Percentiles rank a stretch among this genome's conserved stretches.
These are phyloP conservation scores for Monarcha castaneiventris DNA, from an alignment of 2,113 vertebrate species.

Conservation along the genomic window DNA sequence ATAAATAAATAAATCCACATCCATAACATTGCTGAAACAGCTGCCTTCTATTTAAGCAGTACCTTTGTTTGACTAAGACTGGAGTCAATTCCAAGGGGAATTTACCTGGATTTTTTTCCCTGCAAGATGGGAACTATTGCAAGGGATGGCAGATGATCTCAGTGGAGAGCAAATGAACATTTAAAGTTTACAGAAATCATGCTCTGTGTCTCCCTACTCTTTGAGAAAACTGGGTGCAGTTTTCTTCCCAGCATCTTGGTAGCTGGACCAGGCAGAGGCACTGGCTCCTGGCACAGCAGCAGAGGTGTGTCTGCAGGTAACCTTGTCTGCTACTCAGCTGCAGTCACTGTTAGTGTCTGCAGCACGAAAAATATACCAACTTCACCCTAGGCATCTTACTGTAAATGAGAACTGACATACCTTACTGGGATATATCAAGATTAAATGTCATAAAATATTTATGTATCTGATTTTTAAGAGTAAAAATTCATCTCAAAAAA, in stretches of 20 bases:
- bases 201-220: background rate
- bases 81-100: background rate
- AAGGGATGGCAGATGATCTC: background rate
- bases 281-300: background rate
- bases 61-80: background rate
- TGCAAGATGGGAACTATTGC: background rate
- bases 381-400: background rate
- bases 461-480: background rate
- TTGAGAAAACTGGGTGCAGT: background rate
- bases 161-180: background rate
- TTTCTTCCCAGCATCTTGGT: background rate
- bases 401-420: background rate
- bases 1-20: background rate
- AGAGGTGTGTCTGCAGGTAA: background rate
- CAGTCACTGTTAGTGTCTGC: background rate
- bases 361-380: background rate
- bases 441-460: background rate
- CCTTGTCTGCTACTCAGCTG: background rate
- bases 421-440: background rate
- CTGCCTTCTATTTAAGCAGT: background rate
- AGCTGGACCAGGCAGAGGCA: background rate
- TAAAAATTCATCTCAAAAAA: background rate
- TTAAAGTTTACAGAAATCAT: background rate
- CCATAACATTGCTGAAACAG: background rate
- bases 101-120: background rate